Conservation (phyloP, 2,113 vertebrate genomes). For the Syngnathus typhle region DNA sequence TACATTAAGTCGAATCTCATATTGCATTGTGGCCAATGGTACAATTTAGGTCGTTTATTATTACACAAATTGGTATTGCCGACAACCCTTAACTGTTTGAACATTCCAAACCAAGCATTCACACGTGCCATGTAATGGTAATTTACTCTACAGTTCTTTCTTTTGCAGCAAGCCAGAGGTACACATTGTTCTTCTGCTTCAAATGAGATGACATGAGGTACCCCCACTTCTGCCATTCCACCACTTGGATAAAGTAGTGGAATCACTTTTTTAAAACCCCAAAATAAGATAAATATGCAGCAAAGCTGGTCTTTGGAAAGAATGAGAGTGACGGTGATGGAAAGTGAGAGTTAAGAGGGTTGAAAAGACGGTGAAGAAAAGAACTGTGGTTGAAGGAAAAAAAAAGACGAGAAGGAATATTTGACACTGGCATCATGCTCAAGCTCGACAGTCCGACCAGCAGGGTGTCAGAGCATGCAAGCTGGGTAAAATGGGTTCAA, state of each 20-base stretch:
- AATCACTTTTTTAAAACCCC: conserved; percentile 41
- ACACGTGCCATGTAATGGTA: conserved; percentile 23
- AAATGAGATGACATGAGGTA: conserved; percentile 36
- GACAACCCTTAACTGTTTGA: conserved; percentile 12
- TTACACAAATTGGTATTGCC: background rate
- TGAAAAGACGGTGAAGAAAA: background rate
- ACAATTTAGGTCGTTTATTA: no score
- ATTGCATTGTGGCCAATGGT: no score
- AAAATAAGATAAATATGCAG: conserved; percentile 42
- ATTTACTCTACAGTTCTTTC: conserved; percentile 51
- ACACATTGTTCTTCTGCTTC: conserved; percentile 38
- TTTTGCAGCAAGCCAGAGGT: conserved; percentile 45
- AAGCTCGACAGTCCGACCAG: conserved; percentile 46
- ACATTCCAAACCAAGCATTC: conserved; percentile 31
- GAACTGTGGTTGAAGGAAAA: conserved; percentile 10
- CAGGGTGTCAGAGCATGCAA: conserved; percentile 40
- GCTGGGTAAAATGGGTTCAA: conserved; percentile 36
- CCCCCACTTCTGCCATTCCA: conserved; percentile 41
- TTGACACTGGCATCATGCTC: conserved; percentile 46
- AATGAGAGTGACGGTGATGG: conserved; percentile 19
- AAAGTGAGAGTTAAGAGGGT: conserved; percentile 16
- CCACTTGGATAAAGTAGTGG: conserved; percentile 25
- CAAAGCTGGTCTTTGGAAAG: conserved; percentile 37
- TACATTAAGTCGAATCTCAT: no score
- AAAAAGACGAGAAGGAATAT: conserved; percentile 24